phyloP scores from a whole-genome alignment of 2,797 vertebrate species.

The Sebastes vulpes region DNA sequence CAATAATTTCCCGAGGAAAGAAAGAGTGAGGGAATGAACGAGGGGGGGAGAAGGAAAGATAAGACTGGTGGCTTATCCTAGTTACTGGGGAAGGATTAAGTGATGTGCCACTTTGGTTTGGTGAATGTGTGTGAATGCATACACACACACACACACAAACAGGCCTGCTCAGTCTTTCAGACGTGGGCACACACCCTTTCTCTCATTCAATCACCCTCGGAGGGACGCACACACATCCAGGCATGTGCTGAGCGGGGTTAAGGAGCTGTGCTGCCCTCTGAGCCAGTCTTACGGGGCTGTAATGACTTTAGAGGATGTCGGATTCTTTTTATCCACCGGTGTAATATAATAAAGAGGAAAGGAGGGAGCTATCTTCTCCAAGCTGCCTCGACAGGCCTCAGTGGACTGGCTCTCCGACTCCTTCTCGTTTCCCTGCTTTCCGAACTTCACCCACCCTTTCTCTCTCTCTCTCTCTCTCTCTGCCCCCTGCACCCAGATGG shows the following conservation, averaged over 20 bases:
- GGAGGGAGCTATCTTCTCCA: constrained; percentile 53
- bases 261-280: constrained; percentile 67
- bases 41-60: constrained; percentile 56
- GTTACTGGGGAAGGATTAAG: constrained; percentile 81
- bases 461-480: neutral
- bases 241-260: constrained; percentile 73
- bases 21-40: constrained; percentile 50
- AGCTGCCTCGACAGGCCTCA: constrained; percentile 41
- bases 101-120: constrained; percentile 61
- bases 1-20: constrained; percentile 72
- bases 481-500: constrained; percentile 23
- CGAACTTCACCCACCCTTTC: neutral
- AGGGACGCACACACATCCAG: constrained; percentile 43
- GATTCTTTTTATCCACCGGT: constrained; percentile 75
- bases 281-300: constrained; percentile 71
- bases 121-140: constrained; percentile 17
- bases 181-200: neutral
- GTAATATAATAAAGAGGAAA: constrained; percentile 73
- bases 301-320: constrained; percentile 79
- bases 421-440: constrained; percentile 17
- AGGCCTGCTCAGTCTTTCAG: constrained; percentile 18
- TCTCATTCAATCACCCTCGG: constrained; percentile 40
- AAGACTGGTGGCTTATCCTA: constrained; percentile 77
- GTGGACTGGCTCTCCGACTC: constrained; percentile 18
- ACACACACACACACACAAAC: constrained; percentile 5